phyloP scores from a whole-genome alignment of 2,797 vertebrate species.

The Hydrophis major region DNA sequence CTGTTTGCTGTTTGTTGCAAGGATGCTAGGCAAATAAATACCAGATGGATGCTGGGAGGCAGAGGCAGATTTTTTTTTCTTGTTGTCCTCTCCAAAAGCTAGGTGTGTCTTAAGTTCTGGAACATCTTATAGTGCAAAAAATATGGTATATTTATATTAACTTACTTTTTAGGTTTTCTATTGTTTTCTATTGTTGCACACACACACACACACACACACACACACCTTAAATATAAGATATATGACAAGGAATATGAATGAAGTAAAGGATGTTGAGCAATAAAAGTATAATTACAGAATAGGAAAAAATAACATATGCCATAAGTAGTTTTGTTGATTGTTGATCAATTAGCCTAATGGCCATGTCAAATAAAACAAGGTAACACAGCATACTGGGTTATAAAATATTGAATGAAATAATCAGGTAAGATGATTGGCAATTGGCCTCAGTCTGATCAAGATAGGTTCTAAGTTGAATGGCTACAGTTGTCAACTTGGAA shows the following conservation, averaged over 20 bases:
- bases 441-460: background rate
- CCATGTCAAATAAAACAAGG: background rate
- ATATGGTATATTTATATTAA: too few relatives aligned
- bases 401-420: background rate
- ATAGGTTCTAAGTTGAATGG: background rate
- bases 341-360: background rate
- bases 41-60: too few relatives aligned
- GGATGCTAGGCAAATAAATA: too few relatives aligned
- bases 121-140: too few relatives aligned
- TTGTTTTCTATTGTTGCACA: too few relatives aligned
- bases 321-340: background rate
- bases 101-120: too few relatives aligned
- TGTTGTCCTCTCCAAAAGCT: too few relatives aligned
- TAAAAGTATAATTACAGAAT: background rate
- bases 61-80: too few relatives aligned
- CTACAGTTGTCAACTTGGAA: background rate
- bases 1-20: too few relatives aligned
- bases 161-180: too few relatives aligned
- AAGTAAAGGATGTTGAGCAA: background rate
- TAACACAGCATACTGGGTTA: background rate
- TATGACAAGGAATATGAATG: background rate
- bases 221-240: background rate
- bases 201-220: too few relatives aligned
- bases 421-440: background rate
- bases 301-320: background rate